Percentiles rank a stretch among this genome's conserved stretches.
Conservation (phyloP, 2,888 invertebrate genomes). For the Caenorhabditis virilis region DNA sequence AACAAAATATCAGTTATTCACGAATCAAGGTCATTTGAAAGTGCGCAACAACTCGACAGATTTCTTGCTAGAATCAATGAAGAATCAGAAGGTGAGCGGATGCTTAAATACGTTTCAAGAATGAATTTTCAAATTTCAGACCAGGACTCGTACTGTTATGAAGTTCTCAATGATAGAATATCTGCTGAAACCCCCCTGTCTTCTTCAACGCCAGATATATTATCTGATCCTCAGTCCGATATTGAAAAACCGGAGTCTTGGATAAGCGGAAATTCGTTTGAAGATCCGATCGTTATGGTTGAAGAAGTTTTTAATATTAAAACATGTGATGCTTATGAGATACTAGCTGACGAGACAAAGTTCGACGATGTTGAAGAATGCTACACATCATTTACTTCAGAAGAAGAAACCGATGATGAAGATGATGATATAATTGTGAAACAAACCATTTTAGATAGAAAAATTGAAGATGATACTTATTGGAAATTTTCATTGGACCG, state of each 20-base stretch:
- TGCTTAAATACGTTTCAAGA: background rate
- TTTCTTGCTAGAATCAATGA: conserved; percentile 20
- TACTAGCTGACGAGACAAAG: background rate
- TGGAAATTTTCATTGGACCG: conserved; percentile 13
- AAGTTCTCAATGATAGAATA: conserved; percentile 16
- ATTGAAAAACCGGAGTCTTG: background rate
- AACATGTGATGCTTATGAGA: conserved; percentile 1
- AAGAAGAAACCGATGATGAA: background rate
- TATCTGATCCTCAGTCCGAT: background rate
- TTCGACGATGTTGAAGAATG: conserved; percentile 2
- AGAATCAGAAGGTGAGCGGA: background rate
- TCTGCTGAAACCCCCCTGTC: conserved; percentile 6
- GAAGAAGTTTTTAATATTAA: conserved; percentile 18
- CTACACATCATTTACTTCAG: too few species aligned
- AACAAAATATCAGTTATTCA: conserved; percentile 17
- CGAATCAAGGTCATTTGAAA: conserved; percentile 37
- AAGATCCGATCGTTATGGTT: conserved; percentile 14
- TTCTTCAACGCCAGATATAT: conserved; percentile 1
- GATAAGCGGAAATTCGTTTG: conserved; percentile 8
- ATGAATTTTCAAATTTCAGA: conserved; percentile 13
- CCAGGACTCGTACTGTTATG: conserved; percentile 25
- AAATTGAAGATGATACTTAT: conserved; percentile 4
- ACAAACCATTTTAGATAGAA: background rate
- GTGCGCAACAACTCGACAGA: conserved; percentile 29
- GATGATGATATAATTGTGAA: too few species aligned